phyloP scores from a whole-genome alignment of 1,140 invertebrate species.

The Orchesella cincta region DNA sequence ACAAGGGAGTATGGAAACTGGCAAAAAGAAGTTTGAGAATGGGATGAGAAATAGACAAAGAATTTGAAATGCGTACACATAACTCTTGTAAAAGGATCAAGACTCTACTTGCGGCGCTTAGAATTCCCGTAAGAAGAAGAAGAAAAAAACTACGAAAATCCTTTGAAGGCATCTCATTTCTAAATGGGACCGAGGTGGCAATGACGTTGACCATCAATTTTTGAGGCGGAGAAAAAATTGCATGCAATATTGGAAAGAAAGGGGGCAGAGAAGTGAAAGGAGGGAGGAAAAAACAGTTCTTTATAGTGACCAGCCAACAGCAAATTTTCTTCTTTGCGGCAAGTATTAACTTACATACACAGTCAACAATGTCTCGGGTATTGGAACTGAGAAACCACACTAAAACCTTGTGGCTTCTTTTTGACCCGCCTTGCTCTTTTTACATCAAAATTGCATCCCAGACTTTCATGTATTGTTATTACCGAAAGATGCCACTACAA shows the following conservation, averaged over 20 bases:
- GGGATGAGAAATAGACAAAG: too few relatives aligned
- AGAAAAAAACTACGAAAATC: not conserved
- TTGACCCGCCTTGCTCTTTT: not conserved
- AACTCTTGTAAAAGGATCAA: too few relatives aligned
- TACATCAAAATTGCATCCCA: not conserved
- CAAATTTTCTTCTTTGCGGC: too few relatives aligned
- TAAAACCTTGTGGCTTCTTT: too few relatives aligned
- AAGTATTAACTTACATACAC: too few relatives aligned
- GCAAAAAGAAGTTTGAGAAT: too few relatives aligned
- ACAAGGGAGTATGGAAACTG: too few relatives aligned
- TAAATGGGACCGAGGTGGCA: conserved; percentile 33
- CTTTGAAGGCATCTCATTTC: not conserved
- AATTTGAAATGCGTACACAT: too few relatives aligned
- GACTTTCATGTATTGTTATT: not conserved
- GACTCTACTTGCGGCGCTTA: too few relatives aligned
- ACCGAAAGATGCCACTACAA: not conserved
- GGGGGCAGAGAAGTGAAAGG: conserved; percentile 21
- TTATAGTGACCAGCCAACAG: not conserved
- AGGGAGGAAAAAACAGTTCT: not conserved
- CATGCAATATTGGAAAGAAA: conserved; percentile 38
- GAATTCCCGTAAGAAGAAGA: too few relatives aligned
- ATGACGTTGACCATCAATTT: conserved; percentile 50
- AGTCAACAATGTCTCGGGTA: too few relatives aligned
- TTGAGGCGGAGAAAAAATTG: conserved; percentile 36
- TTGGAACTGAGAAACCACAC: too few relatives aligned